A percentile compares a stretch with the other conserved stretches of the same genome.
phyloP scores from a whole-genome alignment of 2,797 vertebrate genomes.

The Sparus aurata region DNA sequence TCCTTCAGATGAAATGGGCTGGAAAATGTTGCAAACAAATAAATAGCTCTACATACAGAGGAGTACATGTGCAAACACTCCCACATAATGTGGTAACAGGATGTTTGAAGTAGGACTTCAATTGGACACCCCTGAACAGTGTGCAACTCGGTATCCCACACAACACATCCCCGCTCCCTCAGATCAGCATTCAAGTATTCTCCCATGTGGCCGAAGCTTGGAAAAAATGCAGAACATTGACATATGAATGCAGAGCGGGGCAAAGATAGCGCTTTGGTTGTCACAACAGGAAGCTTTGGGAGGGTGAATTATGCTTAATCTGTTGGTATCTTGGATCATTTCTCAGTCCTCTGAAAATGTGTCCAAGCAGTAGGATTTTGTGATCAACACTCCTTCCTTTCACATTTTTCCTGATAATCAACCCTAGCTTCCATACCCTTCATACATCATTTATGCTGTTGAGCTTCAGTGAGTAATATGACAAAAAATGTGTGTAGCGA shows the following conservation, averaged over 20 bases:
- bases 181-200: slow-evolving; percentile 76
- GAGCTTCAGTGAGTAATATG: neutral
- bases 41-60: slow-evolving; percentile 73
- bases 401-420: neutral
- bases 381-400: neutral
- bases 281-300: slow-evolving; percentile 41
- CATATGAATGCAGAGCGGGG: slow-evolving; percentile 53
- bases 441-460: neutral
- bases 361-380: too few relatives aligned
- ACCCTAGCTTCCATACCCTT: neutral
- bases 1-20: slow-evolving; percentile 48
- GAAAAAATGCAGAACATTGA: slow-evolving; percentile 58
- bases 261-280: slow-evolving; percentile 49
- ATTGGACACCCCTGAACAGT: slow-evolving; percentile 75
- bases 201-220: slow-evolving; percentile 71
- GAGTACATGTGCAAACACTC: slow-evolving; percentile 78
- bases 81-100: slow-evolving; percentile 81
- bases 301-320: slow-evolving; percentile 24
- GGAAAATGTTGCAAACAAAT: slow-evolving; percentile 62
- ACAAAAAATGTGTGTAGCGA: too few relatives aligned
- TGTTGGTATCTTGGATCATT: slow-evolving; percentile 10
- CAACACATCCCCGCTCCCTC: slow-evolving; percentile 69
- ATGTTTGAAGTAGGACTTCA: slow-evolving; percentile 84
- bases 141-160: slow-evolving; percentile 78
- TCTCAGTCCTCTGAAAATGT: slow-evolving; percentile 18